Evolutionary conservation across 2,797 vertebrate species (phyloP).

Genomic region (Epinephelus awoara): DNA sequence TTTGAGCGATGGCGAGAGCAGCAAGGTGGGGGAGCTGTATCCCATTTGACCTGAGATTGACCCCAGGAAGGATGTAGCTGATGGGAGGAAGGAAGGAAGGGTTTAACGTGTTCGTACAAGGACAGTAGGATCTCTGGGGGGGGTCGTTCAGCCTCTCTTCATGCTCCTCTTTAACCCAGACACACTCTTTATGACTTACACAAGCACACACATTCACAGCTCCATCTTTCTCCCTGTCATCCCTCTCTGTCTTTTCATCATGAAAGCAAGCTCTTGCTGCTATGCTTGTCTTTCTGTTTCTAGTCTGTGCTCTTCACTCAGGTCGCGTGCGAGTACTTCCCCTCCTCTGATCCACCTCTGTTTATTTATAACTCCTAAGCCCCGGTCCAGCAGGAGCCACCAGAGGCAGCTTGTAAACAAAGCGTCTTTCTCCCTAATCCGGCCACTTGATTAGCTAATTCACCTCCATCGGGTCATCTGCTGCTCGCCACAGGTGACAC

Average conservation of each 20-base stretch:
- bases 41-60: constrained; percentile 65
- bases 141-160: constrained; percentile 44
- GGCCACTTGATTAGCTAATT: constrained; percentile 62
- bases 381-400: constrained; percentile 40
- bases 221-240: not conserved
- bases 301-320: constrained; percentile 45
- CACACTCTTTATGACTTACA: constrained; percentile 27
- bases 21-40: constrained; percentile 15
- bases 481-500: constrained; percentile 43
- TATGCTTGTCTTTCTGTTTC: constrained; percentile 17
- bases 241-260: not conserved
- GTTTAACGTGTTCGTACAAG: constrained; percentile 56
- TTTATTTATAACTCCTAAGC: constrained; percentile 73
- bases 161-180: constrained; percentile 38
- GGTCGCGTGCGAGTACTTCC: constrained; percentile 55
- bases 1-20: constrained; percentile 19
- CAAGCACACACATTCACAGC: constrained; percentile 9
- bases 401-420: constrained; percentile 52
- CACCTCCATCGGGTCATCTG: constrained; percentile 32
- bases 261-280: constrained; percentile 14
- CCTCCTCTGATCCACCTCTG: constrained; percentile 54
- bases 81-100: constrained; percentile 68
- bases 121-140: constrained; percentile 46
- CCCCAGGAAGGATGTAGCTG: constrained; percentile 67
- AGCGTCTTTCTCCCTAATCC: constrained; percentile 65